These are phyloP conservation scores for Xestoiulus laeticollis DNA, from an alignment of 2,888 invertebrate species.

Conservation along the genomic window DNA sequence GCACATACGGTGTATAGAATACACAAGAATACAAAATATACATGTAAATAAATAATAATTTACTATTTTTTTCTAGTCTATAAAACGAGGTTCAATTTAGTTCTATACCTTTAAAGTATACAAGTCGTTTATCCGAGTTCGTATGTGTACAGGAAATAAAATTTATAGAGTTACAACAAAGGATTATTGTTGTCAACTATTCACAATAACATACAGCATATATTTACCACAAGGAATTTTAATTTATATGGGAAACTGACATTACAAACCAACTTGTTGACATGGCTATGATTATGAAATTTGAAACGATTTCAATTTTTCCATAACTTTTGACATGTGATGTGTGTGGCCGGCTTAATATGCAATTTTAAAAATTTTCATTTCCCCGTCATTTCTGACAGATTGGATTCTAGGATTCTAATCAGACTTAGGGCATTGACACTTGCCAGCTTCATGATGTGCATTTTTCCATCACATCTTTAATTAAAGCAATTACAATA, in stretches of 20 bases:
- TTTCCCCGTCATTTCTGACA: not conserved
- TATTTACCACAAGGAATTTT: not conserved
- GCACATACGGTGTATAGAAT: no score
- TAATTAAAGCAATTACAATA: not conserved
- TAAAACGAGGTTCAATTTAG: not conserved
- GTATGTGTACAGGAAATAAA: no score
- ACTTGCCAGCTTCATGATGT: not conserved
- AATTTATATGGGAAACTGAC: not conserved
- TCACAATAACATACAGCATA: not conserved
- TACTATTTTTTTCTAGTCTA: not conserved
- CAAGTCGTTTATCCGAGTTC: not conserved
- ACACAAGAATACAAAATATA: no score
- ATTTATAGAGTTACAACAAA: not conserved
- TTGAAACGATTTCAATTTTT: not conserved
- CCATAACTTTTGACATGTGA: not conserved
- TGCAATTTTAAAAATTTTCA: no score
- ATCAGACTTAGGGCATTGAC: not conserved
- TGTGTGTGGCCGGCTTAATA: not conserved
- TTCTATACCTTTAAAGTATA: not conserved
- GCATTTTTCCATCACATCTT: slow-evolving; percentile 3
- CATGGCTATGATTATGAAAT: not conserved
- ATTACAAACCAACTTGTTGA: not conserved
- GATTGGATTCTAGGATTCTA: not conserved
- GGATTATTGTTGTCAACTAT: not conserved
- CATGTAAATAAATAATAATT: not conserved